Base-by-base conservation (phyloP, 1,140 invertebrate genomes). In the Odontomachus brunneus region DNA sequence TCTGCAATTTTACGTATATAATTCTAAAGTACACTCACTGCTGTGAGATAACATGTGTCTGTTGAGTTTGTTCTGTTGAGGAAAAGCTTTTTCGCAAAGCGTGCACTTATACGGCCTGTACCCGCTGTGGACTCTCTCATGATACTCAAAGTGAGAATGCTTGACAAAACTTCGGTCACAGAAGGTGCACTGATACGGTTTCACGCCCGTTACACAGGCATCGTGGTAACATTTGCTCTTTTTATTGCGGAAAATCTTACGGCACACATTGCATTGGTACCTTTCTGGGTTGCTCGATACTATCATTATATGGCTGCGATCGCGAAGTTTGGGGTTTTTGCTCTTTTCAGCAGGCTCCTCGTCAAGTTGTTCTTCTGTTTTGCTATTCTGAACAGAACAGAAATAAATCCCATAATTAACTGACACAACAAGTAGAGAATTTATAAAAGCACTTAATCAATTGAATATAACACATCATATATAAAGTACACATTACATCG, bases 41-140 rank as follows among this genome's bases (percentile, higher is more conserved):
- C 76, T 91, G 63, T 94, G 93, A 0, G 91, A 92, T 33, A 83
- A 78, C 91, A 99, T 98, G 91, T 99, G 98, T 65, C 97, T 95
- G 92, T 98, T 98, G 65, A 99, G 95, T 87, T 94, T 94, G 59
- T 93, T 93, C 49, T 88, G 88, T 51, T 93, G 92, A 3, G 91
- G 90, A 88, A 94, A 94, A 22, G 92, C 91, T 85, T 94, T 94
- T 0, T 93, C 96, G 90, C 97, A 97, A 69, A 96, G 94, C 29
- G 95, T 95, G 91, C 97, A 98, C 91, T 97, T 96, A 89, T 96
- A 97, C 0, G 96, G 96, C 91, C 97, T 96, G 89, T 97, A 97
- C 14, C 97, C 97, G 0, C 95, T 97, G 88, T 97, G 97, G 5
- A 97, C 96, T 67, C 98, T 95, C 81, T 94, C 92, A 60, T 94